Conservation (phyloP, 2,113 vertebrate species). For the Hyla sarda region DNA sequence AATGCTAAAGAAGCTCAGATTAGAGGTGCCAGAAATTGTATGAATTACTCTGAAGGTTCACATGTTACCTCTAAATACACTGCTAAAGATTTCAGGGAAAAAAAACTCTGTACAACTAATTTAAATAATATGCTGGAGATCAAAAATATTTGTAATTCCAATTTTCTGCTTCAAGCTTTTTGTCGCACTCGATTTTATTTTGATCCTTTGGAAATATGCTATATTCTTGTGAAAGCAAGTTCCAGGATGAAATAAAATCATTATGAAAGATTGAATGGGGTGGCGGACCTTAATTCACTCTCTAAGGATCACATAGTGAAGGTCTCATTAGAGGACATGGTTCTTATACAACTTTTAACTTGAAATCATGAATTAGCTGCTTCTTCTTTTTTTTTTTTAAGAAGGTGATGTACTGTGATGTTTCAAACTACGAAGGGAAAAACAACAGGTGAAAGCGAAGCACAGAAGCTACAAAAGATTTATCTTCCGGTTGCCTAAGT, state of each 20-base stretch:
- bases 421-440: conserved; percentile 5
- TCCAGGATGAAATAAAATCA: conserved; percentile 53
- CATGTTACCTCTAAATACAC: conserved; percentile 6
- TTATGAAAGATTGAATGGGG: conserved; percentile 50
- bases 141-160: conserved; percentile 52
- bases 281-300: conserved; percentile 49
- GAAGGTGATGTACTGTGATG: conserved; percentile 18
- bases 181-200: conserved; percentile 43
- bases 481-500: background rate
- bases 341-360: conserved; percentile 41
- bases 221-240: conserved; percentile 40
- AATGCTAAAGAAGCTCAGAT: too few species aligned
- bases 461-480: background rate
- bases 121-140: conserved; percentile 49
- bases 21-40: background rate
- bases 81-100: background rate
- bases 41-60: background rate
- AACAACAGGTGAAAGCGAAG: conserved; percentile 1
- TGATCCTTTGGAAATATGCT: conserved; percentile 44
- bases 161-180: conserved; percentile 51
- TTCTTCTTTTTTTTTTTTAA: background rate
- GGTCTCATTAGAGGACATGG: conserved; percentile 56
- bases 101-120: conserved; percentile 37
- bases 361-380: conserved; percentile 53
- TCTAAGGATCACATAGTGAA: conserved; percentile 52